Base-by-base conservation (phyloP, 1,140 invertebrate genomes). In the Cydia strobilella region DNA sequence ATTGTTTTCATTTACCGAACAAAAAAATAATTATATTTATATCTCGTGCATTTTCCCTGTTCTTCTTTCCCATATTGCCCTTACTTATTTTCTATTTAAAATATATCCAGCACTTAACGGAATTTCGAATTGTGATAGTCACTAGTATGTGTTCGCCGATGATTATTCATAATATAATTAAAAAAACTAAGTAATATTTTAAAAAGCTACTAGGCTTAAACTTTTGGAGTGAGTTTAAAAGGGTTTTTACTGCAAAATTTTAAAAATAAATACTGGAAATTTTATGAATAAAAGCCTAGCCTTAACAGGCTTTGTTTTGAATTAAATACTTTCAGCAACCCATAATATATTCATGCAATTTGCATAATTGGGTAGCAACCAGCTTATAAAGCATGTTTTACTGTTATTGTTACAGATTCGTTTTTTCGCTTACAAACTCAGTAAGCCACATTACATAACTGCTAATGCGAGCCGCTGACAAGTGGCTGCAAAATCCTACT, bases 391-490 rank as follows among this genome's bases (percentile, higher is more conserved):
- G 65, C 65, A 69, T 69, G 65, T 69, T 69, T 69, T 42, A 69
- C 31, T 69, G 65, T 69, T 69, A 69, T 69, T 69, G 31, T 69
- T 35, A 69, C 15, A 20, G 27, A 18, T 69, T 66, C 27, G 25
- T 31, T 39, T 69, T 69, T 69, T 69, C 65, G 15, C 27, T 13
- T 39, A 69, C 65, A 69, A 39, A 20, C 18, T 20, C 65, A 18
- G 65, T 69, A 23, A 69, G 27, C 65, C 65, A 42, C 15, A 69
- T 69, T 69, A 69, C 65, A 69, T 69, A 69, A 69, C 65, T 69
- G 75, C 72, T 77, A 77, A 77, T 76, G 76, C 76, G 71, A 74
- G 62, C 51, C 7, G 31, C 25, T 59, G 66, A 74, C 62, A 62
- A 27, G 72, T 20, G 23, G 76, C 66, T 74, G 42, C 74, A 78